These are phyloP conservation scores for Heliangelus exortis DNA, from an alignment of 2,797 vertebrate species.

Conservation along the genomic window DNA sequence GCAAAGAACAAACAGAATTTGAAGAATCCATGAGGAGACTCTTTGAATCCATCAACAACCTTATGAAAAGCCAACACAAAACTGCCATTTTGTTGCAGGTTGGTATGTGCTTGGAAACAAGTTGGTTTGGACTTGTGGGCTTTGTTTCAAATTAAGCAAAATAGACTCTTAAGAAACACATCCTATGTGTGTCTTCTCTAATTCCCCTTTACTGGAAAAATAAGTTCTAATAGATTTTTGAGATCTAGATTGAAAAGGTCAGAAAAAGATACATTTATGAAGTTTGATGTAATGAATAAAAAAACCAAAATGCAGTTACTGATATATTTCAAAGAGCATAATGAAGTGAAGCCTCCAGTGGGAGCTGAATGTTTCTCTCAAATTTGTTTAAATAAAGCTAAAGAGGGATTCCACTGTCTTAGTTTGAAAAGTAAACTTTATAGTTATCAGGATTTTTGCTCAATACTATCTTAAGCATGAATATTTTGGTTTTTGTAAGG, in stretches of 20 bases:
- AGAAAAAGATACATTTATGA: background rate
- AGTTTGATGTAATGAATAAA: background rate
- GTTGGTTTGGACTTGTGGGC: background rate
- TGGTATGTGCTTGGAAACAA: slow-evolving; percentile 36
- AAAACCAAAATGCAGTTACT: background rate
- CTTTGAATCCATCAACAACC: slow-evolving; percentile 96
- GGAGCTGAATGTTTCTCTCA: background rate
- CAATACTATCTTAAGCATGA: no score
- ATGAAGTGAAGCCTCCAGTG: background rate
- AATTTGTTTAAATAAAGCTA: background rate
- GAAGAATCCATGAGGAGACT: slow-evolving; percentile 93
- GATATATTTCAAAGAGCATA: background rate
- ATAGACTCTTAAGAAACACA: background rate
- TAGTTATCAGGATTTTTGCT: no score
- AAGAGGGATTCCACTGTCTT: background rate
- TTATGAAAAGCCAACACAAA: slow-evolving; percentile 92
- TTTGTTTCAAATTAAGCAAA: background rate
- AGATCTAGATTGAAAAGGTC: background rate
- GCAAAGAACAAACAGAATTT: slow-evolving; percentile 94
- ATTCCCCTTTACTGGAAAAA: background rate
- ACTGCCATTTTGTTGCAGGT: slow-evolving; percentile 93
- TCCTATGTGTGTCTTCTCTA: background rate
- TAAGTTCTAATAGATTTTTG: background rate
- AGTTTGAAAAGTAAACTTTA: background rate
- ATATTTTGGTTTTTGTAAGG: no score